Evolutionary conservation across 1,140 invertebrate genomes (phyloP).

Genomic region (Glossosoma conforme): DNA sequence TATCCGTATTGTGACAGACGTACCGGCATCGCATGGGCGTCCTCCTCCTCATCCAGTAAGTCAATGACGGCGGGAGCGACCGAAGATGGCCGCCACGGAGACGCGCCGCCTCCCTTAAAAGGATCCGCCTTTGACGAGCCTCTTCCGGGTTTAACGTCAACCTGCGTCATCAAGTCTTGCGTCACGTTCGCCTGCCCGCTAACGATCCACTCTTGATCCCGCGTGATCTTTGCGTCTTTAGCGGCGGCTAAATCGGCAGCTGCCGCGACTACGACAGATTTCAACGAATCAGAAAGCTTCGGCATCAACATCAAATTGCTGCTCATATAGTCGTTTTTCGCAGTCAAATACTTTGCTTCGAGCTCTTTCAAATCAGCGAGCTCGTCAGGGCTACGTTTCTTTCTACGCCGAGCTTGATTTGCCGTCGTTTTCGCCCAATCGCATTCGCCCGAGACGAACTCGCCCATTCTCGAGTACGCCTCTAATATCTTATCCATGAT

Average conservation of each 20-base stretch:
- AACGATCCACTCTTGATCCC: no score
- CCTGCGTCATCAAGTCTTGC: no score
- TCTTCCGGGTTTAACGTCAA: no score
- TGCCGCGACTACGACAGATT: slow-evolving; percentile 31
- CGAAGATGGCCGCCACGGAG: no score
- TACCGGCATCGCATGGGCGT: no score
- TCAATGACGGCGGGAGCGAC: slow-evolving; percentile 39
- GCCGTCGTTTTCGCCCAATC: slow-evolving; percentile 41
- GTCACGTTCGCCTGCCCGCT: no score
- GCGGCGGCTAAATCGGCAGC: no score
- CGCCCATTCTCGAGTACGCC: slow-evolving; percentile 45
- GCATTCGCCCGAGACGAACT: slow-evolving; percentile 45
- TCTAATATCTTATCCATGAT: slow-evolving; percentile 39
- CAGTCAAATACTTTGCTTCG: slow-evolving; percentile 46
- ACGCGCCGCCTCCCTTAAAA: no score
- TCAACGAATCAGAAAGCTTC: slow-evolving; percentile 35
- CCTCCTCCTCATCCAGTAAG: slow-evolving; percentile 40
- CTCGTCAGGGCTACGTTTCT: slow-evolving; percentile 25
- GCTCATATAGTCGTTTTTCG: slow-evolving; percentile 49
- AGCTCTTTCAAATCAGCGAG: slow-evolving; percentile 38
- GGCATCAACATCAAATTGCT: slow-evolving; percentile 46
- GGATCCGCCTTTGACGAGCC: no score
- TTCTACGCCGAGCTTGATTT: slow-evolving; percentile 9
- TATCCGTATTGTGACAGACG: no score
- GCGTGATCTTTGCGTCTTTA: no score